Evolutionary conservation across 2,113 vertebrate species (phyloP), one percentile per base, ranked within the genome.

Genomic region (Trichechus manatus): DNA sequence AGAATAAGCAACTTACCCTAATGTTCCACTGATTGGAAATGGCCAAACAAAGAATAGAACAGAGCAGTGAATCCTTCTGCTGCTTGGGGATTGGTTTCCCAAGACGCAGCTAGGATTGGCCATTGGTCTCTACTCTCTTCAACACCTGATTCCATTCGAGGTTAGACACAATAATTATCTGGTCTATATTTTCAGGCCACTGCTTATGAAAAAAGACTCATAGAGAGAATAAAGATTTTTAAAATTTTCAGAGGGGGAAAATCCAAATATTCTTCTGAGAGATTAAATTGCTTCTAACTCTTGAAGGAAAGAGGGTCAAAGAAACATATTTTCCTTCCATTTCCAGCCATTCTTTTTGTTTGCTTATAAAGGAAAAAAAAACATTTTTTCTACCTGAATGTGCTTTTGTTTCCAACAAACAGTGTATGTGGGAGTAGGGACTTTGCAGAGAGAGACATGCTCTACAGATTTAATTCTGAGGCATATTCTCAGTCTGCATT

Each of bases 271-370:
- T 17, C 31, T 1, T 6, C n/a, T 22, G 14, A 14, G 31, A 50
- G 47, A 90, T 81, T 66, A 42, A 92, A 64, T 87, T 68, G 53
- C 39, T 70, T 89, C 93, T 72, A 59, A n/a, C n/a, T 86, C 47
- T 85, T n/a, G 3, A 74, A 85, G 33, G 15, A 2, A 84, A 6
- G 3, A 44, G 11, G 44, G 68, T 78, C 5, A 68, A 96, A 96
- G 29, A 56, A 94, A 94, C 82, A 44, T 25, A 2, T 75, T 87
- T 83, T 50, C 4, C 59, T 47, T 11, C 22, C 42, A 83, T 83
- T 95, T 77, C 77, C 87, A 80, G 68, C 17, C 82, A 80, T 93
- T 85, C 59, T 87, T 42, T 20, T 36, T 47, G 23, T 72, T 86
- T 47, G 47, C 6, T 47, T 47, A 47, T 7, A 47, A 47, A 47